Percentiles rank a stretch among this genome's conserved stretches.
Evolutionary conservation across 1,140 invertebrate species (phyloP).

Genomic region (Spodoptera frugiperda): DNA sequence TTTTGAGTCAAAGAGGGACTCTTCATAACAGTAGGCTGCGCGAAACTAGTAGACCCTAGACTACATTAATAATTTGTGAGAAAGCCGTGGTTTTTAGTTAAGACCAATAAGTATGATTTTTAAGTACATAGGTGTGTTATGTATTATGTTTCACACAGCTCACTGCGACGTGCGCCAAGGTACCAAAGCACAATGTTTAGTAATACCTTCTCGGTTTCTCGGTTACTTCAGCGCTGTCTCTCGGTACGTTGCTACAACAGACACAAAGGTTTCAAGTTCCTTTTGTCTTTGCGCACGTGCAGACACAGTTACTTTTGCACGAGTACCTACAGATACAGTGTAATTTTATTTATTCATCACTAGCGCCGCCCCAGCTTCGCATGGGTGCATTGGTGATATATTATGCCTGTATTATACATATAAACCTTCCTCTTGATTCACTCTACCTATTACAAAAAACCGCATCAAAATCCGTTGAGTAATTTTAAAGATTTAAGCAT

Average conservation of each 20-base stretch:
- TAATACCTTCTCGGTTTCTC: neutral
- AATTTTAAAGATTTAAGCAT: too few relatives aligned
- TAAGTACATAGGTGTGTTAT: conserved; percentile 3
- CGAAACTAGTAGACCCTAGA: too few relatives aligned
- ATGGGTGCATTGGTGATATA: too few relatives aligned
- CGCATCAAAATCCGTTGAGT: too few relatives aligned
- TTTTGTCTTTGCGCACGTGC: conserved; percentile 63
- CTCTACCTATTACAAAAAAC: too few relatives aligned
- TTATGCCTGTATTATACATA: too few relatives aligned
- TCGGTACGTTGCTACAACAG: neutral
- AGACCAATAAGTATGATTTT: conserved; percentile 33
- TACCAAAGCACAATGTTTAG: neutral
- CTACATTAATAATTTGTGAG: too few relatives aligned
- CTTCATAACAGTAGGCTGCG: too few relatives aligned
- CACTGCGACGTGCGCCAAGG: conserved; percentile 5
- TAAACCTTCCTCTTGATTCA: too few relatives aligned
- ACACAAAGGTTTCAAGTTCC: conserved; percentile 55
- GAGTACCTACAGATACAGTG: conserved; percentile 1
- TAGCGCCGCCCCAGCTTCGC: too few relatives aligned
- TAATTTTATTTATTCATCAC: neutral
- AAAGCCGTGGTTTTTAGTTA: too few relatives aligned
- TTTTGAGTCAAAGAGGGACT: too few relatives aligned
- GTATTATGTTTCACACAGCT: neutral
- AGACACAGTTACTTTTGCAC: conserved; percentile 23
- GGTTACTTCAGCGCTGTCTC: neutral